A percentile compares a stretch with the other conserved stretches of the same genome.
Conservation (phyloP, 2,888 invertebrate species). For the Folsomia candida region DNA sequence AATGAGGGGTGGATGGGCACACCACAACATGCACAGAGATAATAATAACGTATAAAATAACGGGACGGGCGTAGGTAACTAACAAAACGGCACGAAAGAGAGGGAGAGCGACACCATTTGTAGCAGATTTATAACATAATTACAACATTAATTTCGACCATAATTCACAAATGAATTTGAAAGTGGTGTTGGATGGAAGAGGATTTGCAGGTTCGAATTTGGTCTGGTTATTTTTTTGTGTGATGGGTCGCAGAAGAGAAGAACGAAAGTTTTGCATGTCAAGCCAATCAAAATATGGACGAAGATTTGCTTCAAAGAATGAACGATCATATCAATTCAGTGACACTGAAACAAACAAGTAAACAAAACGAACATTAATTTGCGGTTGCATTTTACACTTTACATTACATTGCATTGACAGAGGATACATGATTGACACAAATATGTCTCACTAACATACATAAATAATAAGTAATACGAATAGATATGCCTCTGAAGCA, state of each 20-base stretch:
- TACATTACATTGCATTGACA: background rate
- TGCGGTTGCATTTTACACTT: conserved; percentile 8
- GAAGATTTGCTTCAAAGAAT: background rate
- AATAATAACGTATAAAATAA: background rate
- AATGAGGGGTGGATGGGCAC: background rate
- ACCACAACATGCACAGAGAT: background rate
- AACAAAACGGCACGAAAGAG: background rate
- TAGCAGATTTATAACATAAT: conserved; percentile 15
- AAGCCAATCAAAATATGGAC: conserved; percentile 22
- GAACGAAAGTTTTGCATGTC: conserved; percentile 1
- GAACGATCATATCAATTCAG: conserved; percentile 16
- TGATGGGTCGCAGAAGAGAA: background rate
- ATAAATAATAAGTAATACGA: too few relatives aligned
- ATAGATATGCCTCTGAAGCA: too few relatives aligned
- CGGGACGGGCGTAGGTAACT: background rate
- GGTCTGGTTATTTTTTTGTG: background rate
- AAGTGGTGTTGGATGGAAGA: background rate
- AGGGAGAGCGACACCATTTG: conserved; percentile 12
- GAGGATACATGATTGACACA: background rate
- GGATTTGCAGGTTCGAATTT: background rate
- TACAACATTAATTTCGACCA: conserved; percentile 11
- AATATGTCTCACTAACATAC: too few relatives aligned
- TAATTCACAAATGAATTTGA: conserved; percentile 13
- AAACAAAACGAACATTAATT: conserved; percentile 40
- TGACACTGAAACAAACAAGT: conserved; percentile 43